Percentiles rank a stretch among this genome's conserved stretches.
These are phyloP conservation scores for Micrasema longulum DNA, from an alignment of 1,140 invertebrate species.

Conservation along the genomic window DNA sequence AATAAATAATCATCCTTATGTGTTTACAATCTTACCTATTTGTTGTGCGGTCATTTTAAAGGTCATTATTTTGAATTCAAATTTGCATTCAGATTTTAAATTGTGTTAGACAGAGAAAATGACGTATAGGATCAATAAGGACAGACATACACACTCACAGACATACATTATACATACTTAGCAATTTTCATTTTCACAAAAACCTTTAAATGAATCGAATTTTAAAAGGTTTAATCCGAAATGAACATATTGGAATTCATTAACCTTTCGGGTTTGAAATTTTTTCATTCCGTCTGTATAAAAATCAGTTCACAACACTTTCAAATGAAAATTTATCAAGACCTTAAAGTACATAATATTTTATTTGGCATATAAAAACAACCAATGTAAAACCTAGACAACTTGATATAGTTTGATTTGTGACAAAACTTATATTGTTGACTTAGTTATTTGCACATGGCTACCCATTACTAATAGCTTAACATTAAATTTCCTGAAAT, in stretches of 20 bases:
- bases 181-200: background rate
- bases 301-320: constrained; percentile 38
- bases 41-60: constrained; percentile 7
- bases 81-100: no score
- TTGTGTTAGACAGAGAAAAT: no score
- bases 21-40: constrained; percentile 6
- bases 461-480: no score
- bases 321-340: constrained; percentile 11
- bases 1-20: constrained; percentile 21
- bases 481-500: no score
- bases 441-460: background rate
- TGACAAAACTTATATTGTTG: constrained; percentile 11
- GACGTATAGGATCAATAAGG: no score
- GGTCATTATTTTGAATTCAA: no score
- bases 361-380: constrained; percentile 23
- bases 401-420: constrained; percentile 16
- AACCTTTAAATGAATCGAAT: constrained; percentile 1
- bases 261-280: background rate
- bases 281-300: constrained; percentile 18
- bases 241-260: background rate
- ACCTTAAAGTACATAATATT: constrained; percentile 8
- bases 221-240: background rate
- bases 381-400: constrained; percentile 2
- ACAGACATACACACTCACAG: no score
- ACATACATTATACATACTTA: background rate